phyloP scores from a whole-genome alignment of 1,140 invertebrate species.

The Theocolax elegans region DNA sequence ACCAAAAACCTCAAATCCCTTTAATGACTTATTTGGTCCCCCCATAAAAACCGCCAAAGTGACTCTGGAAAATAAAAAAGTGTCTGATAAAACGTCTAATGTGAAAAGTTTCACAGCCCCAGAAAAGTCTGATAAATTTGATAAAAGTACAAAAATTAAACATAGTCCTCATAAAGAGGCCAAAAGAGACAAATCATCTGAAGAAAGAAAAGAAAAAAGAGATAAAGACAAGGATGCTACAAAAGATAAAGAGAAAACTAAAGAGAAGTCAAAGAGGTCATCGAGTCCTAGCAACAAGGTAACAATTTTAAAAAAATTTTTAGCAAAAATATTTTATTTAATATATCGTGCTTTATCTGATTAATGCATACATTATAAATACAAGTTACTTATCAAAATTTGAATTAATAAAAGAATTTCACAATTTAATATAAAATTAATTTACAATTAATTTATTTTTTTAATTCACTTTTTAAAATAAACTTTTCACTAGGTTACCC shows the following conservation, averaged over 20 bases:
- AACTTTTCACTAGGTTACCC: slow-evolving; percentile 42
- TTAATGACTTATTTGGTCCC: slow-evolving; percentile 82
- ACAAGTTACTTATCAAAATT: too few relatives aligned
- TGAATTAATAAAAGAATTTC: too few relatives aligned
- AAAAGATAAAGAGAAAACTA: slow-evolving; percentile 72
- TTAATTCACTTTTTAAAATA: too few relatives aligned
- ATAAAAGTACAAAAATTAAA: slow-evolving; percentile 72
- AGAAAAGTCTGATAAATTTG: slow-evolving; percentile 72
- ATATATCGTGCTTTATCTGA: too few relatives aligned
- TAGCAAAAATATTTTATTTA: neutral
- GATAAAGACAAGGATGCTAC: slow-evolving; percentile 73
- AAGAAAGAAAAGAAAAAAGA: slow-evolving; percentile 73
- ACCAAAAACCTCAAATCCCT: slow-evolving; percentile 73
- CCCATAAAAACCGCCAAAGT: slow-evolving; percentile 78
- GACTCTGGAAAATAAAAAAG: slow-evolving; percentile 72
- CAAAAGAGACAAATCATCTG: slow-evolving; percentile 69
- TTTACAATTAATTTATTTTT: neutral
- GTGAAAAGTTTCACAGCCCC: slow-evolving; percentile 51
- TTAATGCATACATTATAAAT: too few relatives aligned
- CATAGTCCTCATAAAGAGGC: slow-evolving; percentile 69
- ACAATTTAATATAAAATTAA: neutral
- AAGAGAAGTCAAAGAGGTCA: slow-evolving; percentile 75
- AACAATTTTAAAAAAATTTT: slow-evolving; percentile 3
- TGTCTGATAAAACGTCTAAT: slow-evolving; percentile 55
- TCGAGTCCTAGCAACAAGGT: slow-evolving; percentile 66